A percentile compares a stretch with the other conserved stretches of the same genome.
Evolutionary conservation across 1,140 invertebrate genomes (phyloP).

Genomic region (Bombus ignitus): DNA sequence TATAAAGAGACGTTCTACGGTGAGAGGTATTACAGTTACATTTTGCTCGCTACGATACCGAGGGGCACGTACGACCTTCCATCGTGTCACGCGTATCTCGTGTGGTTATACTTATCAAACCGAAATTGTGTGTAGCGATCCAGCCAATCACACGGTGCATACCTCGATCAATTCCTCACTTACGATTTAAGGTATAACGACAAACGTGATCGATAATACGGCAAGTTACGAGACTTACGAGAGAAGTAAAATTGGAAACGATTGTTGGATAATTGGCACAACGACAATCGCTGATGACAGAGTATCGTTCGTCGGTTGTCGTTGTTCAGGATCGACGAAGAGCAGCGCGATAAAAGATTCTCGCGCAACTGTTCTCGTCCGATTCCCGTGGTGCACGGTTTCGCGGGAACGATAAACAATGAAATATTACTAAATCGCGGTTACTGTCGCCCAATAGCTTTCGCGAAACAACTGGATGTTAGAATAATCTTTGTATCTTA

Average conservation of each 20-base stretch:
- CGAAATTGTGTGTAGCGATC: too few species aligned
- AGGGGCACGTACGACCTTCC: conserved; percentile 13
- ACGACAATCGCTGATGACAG: neutral
- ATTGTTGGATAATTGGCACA: neutral
- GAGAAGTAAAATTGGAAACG: neutral
- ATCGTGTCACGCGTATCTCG: conserved; percentile 35
- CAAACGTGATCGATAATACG: neutral
- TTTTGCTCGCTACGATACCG: conserved; percentile 34
- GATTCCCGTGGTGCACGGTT: too few species aligned
- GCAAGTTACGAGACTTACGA: neutral
- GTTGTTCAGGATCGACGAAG: neutral
- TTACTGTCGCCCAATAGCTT: conserved; percentile 9
- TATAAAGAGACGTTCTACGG: conserved; percentile 77
- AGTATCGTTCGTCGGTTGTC: neutral
- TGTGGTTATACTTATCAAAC: neutral
- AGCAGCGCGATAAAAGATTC: neutral
- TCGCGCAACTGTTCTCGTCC: neutral
- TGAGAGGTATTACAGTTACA: conserved; percentile 79
- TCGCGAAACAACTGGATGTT: neutral
- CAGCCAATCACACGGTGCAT: neutral
- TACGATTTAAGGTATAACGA: neutral
- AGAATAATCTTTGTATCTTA: neutral
- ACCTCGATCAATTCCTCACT: too few species aligned
- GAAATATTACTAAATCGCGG: conserved; percentile 41
- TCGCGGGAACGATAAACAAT: conserved; percentile 6